Evolutionary conservation across 2,888 invertebrate species (phyloP), one percentile per base, ranked within the genome.

Genomic region (Poecilus cupreus): DNA sequence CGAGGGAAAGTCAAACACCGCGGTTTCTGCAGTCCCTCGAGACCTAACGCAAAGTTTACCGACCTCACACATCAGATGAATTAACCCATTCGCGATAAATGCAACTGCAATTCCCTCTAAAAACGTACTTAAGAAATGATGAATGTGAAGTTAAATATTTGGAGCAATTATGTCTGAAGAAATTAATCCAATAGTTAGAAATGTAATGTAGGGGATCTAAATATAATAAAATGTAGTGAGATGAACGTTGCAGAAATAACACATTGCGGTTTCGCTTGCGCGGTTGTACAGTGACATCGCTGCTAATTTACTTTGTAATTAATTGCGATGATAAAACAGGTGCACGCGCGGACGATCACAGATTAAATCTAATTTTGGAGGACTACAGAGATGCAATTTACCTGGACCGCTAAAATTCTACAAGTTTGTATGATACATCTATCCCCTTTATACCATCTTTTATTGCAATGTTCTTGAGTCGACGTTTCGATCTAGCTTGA

Each of bases 231-330:
- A 54, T 20, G 18, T 54, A 54, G 54, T 2, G 49, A 49, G 16
- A 49, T 32, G 64, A 32, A 26, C 64, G 64, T 24, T 64, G 13
- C 64, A 64, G 64, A 32, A 64, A 64, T 64, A 64, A 64, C 64
- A 32, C 64, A 64, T 6, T 64, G 64, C 85, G 84, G 84, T 83
- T 84, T 84, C 83, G 83, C 84, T 84, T 82, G 84, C 84, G 64
- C 24, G 24, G 26, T 13, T 49, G 13, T 24, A 13, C 64, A 84
- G 85, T 84, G 83, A 84, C 86, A 85, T 86, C 85, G 83, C 84
- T 85, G 85, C 85, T 86, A 86, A 87, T 87, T 87, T 87, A 87
- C 87, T 86, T 85, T 83, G 85, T 86, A 86, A 87, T 87, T 87
- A 87, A 87, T 87, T 86, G 84, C 85, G 82, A 84, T 84, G 85